Conservation (phyloP, 2,888 invertebrate genomes). For the Aleiodes testaceus region DNA sequence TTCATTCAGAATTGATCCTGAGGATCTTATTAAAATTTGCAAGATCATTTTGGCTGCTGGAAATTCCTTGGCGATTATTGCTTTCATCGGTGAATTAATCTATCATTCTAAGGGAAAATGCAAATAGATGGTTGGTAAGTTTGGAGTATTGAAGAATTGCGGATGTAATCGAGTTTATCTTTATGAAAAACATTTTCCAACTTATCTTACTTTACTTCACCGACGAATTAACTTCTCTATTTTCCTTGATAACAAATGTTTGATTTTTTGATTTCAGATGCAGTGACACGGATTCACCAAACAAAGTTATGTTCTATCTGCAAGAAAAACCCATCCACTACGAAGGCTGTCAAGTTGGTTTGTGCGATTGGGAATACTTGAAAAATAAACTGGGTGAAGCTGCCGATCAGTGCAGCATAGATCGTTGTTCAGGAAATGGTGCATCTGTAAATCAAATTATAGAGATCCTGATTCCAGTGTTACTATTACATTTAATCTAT, state of each 20-base stretch:
- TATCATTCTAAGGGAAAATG: not conserved
- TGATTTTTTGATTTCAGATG: constrained; percentile 74
- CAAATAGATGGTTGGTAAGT: too few species aligned
- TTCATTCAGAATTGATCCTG: not conserved
- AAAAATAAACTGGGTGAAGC: constrained; percentile 77
- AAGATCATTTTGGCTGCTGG: constrained; percentile 22
- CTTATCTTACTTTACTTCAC: too few species aligned
- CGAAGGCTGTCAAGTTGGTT: constrained; percentile 83
- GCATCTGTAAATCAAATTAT: not conserved
- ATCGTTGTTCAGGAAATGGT: constrained; percentile 4
- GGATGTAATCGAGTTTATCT: too few species aligned
- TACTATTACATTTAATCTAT: not conserved
- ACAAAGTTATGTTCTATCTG: constrained; percentile 80
- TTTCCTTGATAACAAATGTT: not conserved
- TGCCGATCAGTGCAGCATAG: constrained; percentile 74
- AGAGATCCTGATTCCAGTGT: not conserved
- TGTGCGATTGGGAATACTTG: constrained; percentile 84
- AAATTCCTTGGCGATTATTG: constrained; percentile 7
- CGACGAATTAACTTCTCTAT: too few species aligned
- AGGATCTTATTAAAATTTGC: not conserved
- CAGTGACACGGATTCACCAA: constrained; percentile 67
- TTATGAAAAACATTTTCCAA: too few species aligned
- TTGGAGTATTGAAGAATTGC: too few species aligned
- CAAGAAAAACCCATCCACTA: constrained; percentile 82
- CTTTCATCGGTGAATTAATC: constrained; percentile 38